phyloP scores from a whole-genome alignment of 2,113 vertebrate genomes.

The Corythornis vintsioides region DNA sequence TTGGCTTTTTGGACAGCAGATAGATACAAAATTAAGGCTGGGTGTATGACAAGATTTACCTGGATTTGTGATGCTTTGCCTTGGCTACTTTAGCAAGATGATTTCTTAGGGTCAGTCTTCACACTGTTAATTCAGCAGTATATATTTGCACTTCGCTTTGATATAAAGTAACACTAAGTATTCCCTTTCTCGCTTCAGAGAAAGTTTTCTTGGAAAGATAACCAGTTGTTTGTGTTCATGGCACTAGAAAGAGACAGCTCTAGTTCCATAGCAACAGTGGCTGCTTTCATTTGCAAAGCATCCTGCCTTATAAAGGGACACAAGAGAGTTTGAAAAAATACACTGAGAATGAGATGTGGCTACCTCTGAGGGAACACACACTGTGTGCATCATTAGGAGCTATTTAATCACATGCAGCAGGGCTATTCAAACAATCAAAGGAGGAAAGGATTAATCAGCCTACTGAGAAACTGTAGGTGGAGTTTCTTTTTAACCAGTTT shows the following conservation, averaged over 20 bases:
- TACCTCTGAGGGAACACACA: not conserved
- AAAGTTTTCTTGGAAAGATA: not conserved
- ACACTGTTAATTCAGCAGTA: not conserved
- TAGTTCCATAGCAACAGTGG: not conserved
- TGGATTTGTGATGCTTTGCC: not conserved
- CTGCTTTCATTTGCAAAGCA: conserved; percentile 12
- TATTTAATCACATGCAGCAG: not conserved
- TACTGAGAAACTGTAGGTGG: conserved; percentile 39
- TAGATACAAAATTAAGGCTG: not conserved
- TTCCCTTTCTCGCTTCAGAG: conserved; percentile 19
- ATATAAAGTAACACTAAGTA: not conserved
- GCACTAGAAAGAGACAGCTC: conserved; percentile 22
- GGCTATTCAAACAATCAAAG: not conserved
- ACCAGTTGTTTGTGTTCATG: not conserved
- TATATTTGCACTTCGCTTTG: not conserved
- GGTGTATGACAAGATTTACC: not conserved
- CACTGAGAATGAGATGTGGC: not conserved
- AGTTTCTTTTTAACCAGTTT: conserved; percentile 23
- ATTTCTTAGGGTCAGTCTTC: not conserved
- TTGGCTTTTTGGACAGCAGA: not conserved
- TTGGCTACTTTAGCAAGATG: not conserved
- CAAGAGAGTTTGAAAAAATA: not conserved
- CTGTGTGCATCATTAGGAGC: not conserved
- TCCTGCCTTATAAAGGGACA: not conserved
- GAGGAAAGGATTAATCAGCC: conserved; percentile 42